Evolutionary conservation across 2,888 invertebrate species (phyloP), one percentile per base, ranked within the genome.

Genomic region (Scelioninae gen. 1): DNA sequence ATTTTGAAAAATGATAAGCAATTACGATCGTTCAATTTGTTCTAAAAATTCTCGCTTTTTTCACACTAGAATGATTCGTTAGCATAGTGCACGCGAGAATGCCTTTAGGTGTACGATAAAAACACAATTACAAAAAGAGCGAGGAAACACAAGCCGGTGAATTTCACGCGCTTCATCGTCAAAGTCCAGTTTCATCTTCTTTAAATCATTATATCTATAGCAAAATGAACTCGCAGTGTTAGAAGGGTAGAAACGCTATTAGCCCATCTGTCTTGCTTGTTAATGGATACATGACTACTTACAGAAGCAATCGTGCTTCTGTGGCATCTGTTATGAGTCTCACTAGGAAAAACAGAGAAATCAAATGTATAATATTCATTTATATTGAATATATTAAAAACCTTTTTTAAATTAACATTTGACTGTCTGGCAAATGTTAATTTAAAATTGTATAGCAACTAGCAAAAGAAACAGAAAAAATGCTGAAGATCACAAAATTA

Each of bases 231-330:
- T 49, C 43, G 58, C 55, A 31, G 40, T 63, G 53, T 65, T 55
- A 62, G 47, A 63, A 74, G 62, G 53, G 63, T 65, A 84, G 80
- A 85, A 88, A 86, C 83, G 87, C 87, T 87, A 88, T 88, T 88
- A 87, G 85, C 85, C 87, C 88, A 76, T 88, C 88, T 88, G 88
- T 89, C 89, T 89, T 89, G 83, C 83, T 29, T 82, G 86, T 87
- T 89, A 89, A 90, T 90, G 88, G 89, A 88, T 87, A 82, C 84
- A 86, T 84, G 78, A 80, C 86, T 86, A 89, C 87, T 85, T 88
- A 87, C 15, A 60, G 38, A n/a, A 31, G 45, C 29, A 60, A 13
- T 45, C 60, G 10, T 43, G 29, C 31, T 38, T 4, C 13, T n/a
- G 13, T 60, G 45, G 11, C 45, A n/a, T n/a, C n/a, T 29, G 16